Evolutionary conservation across 1,140 invertebrate genomes (phyloP).

Genomic region (Zophobas atratus): DNA sequence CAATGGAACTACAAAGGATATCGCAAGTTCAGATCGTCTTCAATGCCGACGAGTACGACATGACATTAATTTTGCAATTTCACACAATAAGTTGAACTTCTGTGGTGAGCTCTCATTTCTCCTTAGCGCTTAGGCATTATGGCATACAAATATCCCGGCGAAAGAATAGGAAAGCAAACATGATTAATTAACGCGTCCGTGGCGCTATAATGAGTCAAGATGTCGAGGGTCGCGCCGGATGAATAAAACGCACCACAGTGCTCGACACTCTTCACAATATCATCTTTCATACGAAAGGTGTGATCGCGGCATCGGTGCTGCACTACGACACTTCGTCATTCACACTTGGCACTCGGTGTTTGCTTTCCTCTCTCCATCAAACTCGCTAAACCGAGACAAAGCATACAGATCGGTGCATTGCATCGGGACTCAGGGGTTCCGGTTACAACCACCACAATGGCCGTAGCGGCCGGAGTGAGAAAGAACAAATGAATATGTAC

Average conservation of each 20-base stretch:
- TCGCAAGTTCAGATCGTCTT: conserved; percentile 36
- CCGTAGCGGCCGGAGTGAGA: conserved; percentile 48
- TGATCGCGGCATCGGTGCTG: conserved; percentile 43
- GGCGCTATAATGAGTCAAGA: conserved; percentile 32
- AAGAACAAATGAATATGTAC: conserved; percentile 56
- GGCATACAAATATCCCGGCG: neutral
- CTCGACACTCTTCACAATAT: conserved; percentile 46
- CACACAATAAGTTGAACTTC: conserved; percentile 6
- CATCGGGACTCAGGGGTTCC: conserved; percentile 49
- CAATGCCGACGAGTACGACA: conserved; percentile 3
- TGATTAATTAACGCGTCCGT: conserved; percentile 43
- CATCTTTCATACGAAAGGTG: conserved; percentile 48
- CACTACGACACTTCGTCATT: conserved; percentile 43
- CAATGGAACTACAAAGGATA: conserved; percentile 36
- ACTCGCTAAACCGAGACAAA: conserved; percentile 44
- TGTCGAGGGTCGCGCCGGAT: conserved; percentile 26
- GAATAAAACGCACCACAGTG: conserved; percentile 35
- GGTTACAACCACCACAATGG: conserved; percentile 52
- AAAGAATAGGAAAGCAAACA: conserved; percentile 36
- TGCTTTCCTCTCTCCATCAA: conserved; percentile 41
- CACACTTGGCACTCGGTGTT: conserved; percentile 40
- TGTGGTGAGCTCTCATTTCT: neutral
- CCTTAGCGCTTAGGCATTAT: neutral
- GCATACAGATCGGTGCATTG: conserved; percentile 44
- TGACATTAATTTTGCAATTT: conserved; percentile 31